Conservation (phyloP, 2,888 invertebrate species). For the Ophioninae sp. region DNA sequence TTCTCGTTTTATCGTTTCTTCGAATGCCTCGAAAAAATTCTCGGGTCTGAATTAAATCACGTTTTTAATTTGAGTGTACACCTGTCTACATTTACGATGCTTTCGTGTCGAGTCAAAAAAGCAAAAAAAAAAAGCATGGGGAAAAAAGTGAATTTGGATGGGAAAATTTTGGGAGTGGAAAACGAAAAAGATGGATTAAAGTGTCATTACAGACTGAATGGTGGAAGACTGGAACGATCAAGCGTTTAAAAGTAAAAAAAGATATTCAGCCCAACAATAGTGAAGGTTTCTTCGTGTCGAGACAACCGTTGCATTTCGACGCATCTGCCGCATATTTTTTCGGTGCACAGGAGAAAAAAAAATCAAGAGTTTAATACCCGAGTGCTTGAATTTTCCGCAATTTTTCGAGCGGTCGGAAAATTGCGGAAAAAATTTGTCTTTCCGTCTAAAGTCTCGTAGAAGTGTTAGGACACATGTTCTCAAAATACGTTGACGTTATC, state of each 20-base stretch:
- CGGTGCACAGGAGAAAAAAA: not conserved
- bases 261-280: conserved; percentile 13
- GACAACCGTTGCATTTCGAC: not conserved
- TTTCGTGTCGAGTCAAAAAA: not conserved
- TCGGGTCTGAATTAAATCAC: not conserved
- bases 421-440: not conserved
- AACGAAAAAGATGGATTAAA: conserved; percentile 9
- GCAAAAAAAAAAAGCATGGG: not conserved
- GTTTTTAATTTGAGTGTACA: not conserved
- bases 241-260: conserved; percentile 7
- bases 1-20: not conserved
- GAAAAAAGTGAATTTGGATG: not conserved
- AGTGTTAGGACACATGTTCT: not conserved
- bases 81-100: not conserved
- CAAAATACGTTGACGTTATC: too few relatives aligned
- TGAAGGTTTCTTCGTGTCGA: not conserved
- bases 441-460: not conserved
- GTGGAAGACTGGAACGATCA: conserved; percentile 25
- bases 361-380: not conserved
- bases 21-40: not conserved
- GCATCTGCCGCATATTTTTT: not conserved
- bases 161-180: not conserved
- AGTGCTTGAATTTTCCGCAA: not conserved
- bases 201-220: not conserved
- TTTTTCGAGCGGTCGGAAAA: not conserved